Conservation (phyloP, 2,888 invertebrate genomes). For the Julus scanicus region DNA sequence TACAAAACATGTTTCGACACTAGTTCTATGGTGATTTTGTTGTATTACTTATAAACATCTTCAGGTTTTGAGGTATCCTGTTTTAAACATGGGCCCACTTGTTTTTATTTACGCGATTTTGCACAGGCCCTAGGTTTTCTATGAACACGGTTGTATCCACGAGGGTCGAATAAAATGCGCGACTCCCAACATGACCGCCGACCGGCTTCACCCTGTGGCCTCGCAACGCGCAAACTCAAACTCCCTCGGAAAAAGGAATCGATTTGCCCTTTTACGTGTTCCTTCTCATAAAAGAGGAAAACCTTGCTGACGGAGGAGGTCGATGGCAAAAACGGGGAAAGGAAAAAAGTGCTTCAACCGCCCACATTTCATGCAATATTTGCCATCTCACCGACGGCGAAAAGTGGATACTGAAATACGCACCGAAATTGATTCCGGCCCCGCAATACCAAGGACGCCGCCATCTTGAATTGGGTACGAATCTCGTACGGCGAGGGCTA, state of each 20-base stretch:
- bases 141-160: too few relatives aligned
- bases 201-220: background rate
- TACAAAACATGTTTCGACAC: too few relatives aligned
- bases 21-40: too few relatives aligned
- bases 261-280: slow-evolving; percentile 33
- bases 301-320: background rate
- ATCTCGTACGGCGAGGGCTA: too few relatives aligned
- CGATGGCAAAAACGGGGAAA: slow-evolving; percentile 20
- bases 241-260: background rate
- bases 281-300: background rate
- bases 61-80: background rate
- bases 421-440: slow-evolving; percentile 27
- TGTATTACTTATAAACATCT: too few relatives aligned
- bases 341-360: background rate
- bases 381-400: slow-evolving; percentile 15
- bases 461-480: slow-evolving; percentile 17
- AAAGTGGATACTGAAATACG: background rate
- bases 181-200: slow-evolving; percentile 7
- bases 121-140: too few relatives aligned
- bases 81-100: background rate
- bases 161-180: background rate
- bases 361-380: slow-evolving; percentile 26
- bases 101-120: background rate
- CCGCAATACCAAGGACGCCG: slow-evolving; percentile 33
- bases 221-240: slow-evolving; percentile 2